Conservation (phyloP, 1,140 invertebrate species). For the Papilio polytes region DNA sequence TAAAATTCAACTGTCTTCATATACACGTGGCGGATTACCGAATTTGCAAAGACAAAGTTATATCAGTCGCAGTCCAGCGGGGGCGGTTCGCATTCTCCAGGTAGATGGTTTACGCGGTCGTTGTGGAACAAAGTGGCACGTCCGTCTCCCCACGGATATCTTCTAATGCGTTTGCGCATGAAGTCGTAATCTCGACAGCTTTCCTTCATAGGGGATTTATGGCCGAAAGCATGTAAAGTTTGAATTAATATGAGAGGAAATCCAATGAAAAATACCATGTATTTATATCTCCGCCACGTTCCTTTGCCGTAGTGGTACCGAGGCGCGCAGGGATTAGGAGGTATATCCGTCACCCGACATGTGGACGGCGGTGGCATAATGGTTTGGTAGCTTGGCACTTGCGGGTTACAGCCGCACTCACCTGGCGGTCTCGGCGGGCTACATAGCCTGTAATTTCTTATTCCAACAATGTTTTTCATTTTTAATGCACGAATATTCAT, state of each 20-base stretch:
- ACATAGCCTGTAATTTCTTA: constrained; percentile 56
- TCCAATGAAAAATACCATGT: constrained; percentile 59
- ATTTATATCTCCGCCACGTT: constrained; percentile 68
- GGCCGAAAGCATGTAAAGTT: constrained; percentile 50
- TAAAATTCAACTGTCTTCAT: background rate
- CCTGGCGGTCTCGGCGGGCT: constrained; percentile 52
- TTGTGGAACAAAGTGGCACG: constrained; percentile 92
- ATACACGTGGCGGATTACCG: background rate
- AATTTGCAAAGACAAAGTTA: background rate
- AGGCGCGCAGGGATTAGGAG: constrained; percentile 70
- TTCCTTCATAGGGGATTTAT: constrained; percentile 51
- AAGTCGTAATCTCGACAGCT: constrained; percentile 75
- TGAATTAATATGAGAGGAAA: constrained; percentile 68
- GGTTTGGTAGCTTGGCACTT: constrained; percentile 47
- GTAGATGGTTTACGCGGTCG: constrained; percentile 89
- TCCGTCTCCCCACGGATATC: constrained; percentile 96
- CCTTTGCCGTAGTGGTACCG: constrained; percentile 58
- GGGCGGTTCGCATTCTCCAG: constrained; percentile 88
- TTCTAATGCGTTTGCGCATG: constrained; percentile 78
- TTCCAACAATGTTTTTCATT: constrained; percentile 11
- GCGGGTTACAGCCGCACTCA: constrained; percentile 48
- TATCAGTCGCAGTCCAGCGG: constrained; percentile 65
- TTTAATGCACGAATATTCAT: constrained; percentile 28
- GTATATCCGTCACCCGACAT: constrained; percentile 57
- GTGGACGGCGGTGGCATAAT: constrained; percentile 53